These are phyloP conservation scores for Trematocara stigmaticum DNA, from an alignment of 2,113 vertebrate genomes.

Conservation along the genomic window DNA sequence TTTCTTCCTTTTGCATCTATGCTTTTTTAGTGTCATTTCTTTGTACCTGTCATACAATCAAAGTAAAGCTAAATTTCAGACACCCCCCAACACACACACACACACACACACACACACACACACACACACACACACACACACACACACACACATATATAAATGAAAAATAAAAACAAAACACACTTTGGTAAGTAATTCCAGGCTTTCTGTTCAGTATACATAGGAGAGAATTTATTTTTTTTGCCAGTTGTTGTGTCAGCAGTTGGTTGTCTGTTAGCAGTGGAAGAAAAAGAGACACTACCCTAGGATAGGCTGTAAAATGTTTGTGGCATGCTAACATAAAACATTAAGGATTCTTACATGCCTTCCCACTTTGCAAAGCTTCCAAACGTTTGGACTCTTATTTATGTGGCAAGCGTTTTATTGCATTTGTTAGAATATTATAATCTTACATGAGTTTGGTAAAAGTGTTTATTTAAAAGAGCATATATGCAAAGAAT, in stretches of 20 bases:
- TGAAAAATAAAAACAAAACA: neutral
- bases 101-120: no score
- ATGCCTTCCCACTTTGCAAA: neutral
- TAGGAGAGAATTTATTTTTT: fast-evolving
- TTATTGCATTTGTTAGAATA: neutral
- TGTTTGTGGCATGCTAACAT: neutral
- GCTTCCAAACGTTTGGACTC: neutral
- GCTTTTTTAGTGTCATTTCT: neutral
- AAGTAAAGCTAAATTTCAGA: neutral
- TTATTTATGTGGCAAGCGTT: neutral
- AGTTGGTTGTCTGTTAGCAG: neutral
- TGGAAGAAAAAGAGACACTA: neutral
- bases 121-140: neutral
- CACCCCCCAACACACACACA: neutral
- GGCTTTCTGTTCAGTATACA: neutral
- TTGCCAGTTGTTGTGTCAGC: neutral
- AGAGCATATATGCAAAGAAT: neutral
- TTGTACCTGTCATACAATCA: neutral
- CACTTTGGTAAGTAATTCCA: neutral
- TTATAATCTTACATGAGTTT: neutral
- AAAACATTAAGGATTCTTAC: neutral
- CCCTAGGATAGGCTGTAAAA: neutral
- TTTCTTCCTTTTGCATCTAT: neutral
- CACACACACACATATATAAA: neutral
- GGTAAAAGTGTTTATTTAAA: neutral